Base-by-base conservation (phyloP, 1,140 invertebrate genomes). In the Myzus persicae region DNA sequence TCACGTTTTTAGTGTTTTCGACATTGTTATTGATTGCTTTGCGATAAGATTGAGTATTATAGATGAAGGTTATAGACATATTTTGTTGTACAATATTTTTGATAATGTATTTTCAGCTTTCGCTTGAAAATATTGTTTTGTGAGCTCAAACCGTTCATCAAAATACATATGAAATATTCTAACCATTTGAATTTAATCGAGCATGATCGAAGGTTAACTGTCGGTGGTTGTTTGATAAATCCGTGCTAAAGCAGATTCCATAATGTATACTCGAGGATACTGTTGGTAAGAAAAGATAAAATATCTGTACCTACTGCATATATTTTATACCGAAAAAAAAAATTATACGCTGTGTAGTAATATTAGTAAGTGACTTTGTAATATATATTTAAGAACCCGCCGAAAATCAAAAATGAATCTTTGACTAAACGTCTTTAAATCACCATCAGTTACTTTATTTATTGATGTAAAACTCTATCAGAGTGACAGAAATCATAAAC, bases 121-220 rank as follows among this genome's bases (percentile, higher is more conserved):
- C 14, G 2, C 1, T 36, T 88, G 4, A 48, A 88, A 48, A 36
- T 88, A 36, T 36, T 48, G 44, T 88, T 88, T 88, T 87, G 44
- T 31, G 14, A n/a, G 44, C 44, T 14, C n/a, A 46, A 46, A 36
- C 44, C 42, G 85, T 87, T 22, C 42, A 87, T 87, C 31, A 46
- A 87, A n/a, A 87, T 46, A 46, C 31, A 36, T n/a, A 40, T 90
- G 54, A 67, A 67, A 90, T 67, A 67, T 90, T 90, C 54, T n/a
- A 38, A 40, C 26, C 89, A 36, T 90, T 42, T 14, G 51, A 67
- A 44, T 90, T 67, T 90, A 90, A 67, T 31, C 38, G 48, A 59
- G 51, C 40, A 31, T 67, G 89, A 42, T 67, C 54, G 2, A 2
- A 38, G 54, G 51, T 67, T 67, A 90, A 90, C 89, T 67, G 38